Evolutionary conservation across 1,140 invertebrate species (phyloP), one percentile per base, ranked within the genome.

Genomic region (Maconellicoccus hirsutus): DNA sequence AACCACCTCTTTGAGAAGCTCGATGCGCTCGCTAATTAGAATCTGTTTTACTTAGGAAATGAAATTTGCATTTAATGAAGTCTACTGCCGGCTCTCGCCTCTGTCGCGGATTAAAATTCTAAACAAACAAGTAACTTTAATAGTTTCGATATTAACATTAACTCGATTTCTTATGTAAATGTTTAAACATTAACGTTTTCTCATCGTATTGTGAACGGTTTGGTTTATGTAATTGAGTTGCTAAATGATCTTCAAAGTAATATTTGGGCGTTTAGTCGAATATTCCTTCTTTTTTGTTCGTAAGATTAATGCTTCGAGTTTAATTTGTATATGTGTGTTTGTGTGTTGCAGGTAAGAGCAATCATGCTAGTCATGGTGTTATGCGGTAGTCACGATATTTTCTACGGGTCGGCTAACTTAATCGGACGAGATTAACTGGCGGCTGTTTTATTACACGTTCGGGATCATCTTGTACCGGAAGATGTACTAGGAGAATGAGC

Each of bases 101-200:
- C 42, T 52, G 10, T 52, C 42, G 42, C 42, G 42, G 42, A 52
- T 52, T 52, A 52, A 52, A 52, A 52, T 52, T 52, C 42, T 52
- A 52, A 52, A 52, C 42, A 52, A 52, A 52, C 42, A 52, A 52
- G 42, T 52, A 52, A 52, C 42, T 52, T 52, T 52, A 52, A 52
- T 52, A 52, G 42, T 52, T 16, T 19, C 42, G 42, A 52, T 52
- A 52, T 52, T 52, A 52, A 52, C 42, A 52, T 52, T 52, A 52
- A 52, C 42, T 52, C 42, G 42, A 52, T 52, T 52, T 52, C 42
- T 52, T 52, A 52, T 52, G 42, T 52, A 52, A 52, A 52, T 52
- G 42, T 52, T 52, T 52, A 52, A 52, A 52, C 42, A 52, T 52
- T 16, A 52, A 52, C 42, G 42, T 52, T 52, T 52, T 52, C 42